Evolutionary conservation across 2,113 vertebrate species (phyloP).

Genomic region (Helogale parvula): DNA sequence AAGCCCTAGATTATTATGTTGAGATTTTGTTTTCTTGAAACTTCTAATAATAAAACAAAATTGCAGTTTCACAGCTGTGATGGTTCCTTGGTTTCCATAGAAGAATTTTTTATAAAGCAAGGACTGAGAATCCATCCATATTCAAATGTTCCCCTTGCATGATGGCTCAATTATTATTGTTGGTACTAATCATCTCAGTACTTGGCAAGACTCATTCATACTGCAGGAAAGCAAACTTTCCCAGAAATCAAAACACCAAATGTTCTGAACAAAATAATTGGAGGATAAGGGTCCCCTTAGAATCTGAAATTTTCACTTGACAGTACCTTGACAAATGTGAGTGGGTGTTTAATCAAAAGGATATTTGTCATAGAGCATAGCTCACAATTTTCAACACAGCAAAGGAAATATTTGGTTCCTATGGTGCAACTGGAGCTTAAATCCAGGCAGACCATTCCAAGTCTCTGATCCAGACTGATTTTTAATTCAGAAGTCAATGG

Average conservation of each 20-base stretch:
- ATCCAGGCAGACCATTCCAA: slow-evolving; percentile 54
- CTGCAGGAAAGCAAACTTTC: slow-evolving; percentile 67
- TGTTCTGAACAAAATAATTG: slow-evolving; percentile 64
- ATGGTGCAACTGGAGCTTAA: slow-evolving; percentile 45
- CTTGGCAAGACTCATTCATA: slow-evolving; percentile 74
- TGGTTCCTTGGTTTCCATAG: slow-evolving; percentile 36
- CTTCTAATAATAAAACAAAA: slow-evolving; percentile 56
- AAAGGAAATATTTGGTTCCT: slow-evolving; percentile 72
- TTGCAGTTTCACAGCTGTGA: slow-evolving; percentile 61
- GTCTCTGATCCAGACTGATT: slow-evolving; percentile 48
- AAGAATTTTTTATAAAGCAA: not conserved
- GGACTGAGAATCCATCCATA: slow-evolving; percentile 36
- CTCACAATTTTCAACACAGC: slow-evolving; percentile 60
- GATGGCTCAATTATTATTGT: slow-evolving; percentile 66
- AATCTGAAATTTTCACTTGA: slow-evolving; percentile 74
- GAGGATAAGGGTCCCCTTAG: slow-evolving; percentile 50
- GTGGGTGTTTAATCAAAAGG: slow-evolving; percentile 79
- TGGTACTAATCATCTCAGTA: slow-evolving; percentile 68
- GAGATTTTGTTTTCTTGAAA: slow-evolving; percentile 54
- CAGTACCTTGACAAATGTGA: slow-evolving; percentile 80
- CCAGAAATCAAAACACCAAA: slow-evolving; percentile 73
- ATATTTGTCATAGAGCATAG: slow-evolving; percentile 74
- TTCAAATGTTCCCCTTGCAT: slow-evolving; percentile 58
- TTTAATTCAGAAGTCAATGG: slow-evolving; percentile 64
- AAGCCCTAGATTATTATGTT: slow-evolving; percentile 5